A percentile compares a stretch with the other conserved stretches of the same genome.
phyloP scores from a whole-genome alignment of 2,888 invertebrate species.

The Syrphus vitripennis region DNA sequence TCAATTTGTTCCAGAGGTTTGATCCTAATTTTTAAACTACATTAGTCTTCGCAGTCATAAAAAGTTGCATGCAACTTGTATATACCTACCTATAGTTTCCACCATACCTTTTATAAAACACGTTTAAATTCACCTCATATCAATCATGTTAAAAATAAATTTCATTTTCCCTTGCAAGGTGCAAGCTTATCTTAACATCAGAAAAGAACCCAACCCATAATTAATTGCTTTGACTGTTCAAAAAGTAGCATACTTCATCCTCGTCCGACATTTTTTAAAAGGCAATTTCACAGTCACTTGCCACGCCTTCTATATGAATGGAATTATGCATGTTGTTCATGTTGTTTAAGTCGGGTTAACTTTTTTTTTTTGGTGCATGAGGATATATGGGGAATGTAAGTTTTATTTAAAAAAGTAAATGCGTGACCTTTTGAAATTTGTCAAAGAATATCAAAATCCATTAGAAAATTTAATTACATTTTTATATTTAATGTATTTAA shows the following conservation, averaged over 20 bases:
- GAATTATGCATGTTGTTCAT: background rate
- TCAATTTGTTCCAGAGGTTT: no score
- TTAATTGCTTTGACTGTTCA: slow-evolving; percentile 49
- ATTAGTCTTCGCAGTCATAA: no score
- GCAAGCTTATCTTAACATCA: background rate
- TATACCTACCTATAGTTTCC: background rate
- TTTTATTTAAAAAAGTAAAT: background rate
- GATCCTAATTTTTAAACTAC: no score
- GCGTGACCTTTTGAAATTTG: background rate
- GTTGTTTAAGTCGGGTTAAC: background rate
- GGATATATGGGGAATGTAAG: no score
- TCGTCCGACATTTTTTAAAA: slow-evolving; percentile 64
- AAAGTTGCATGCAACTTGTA: background rate
- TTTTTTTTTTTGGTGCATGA: background rate
- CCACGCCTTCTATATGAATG: slow-evolving; percentile 58
- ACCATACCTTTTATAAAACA: background rate
- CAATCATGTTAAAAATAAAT: slow-evolving; percentile 2
- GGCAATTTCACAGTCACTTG: slow-evolving; percentile 58
- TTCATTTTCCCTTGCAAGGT: background rate
- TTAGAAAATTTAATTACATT: background rate
- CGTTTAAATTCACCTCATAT: slow-evolving; percentile 3
- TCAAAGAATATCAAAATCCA: background rate
- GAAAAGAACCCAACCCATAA: slow-evolving; percentile 23
- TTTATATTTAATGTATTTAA: no score
- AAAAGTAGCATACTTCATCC: slow-evolving; percentile 1